Evolutionary conservation across 1,140 invertebrate species (phyloP).

Genomic region (Pissodes strobi): DNA sequence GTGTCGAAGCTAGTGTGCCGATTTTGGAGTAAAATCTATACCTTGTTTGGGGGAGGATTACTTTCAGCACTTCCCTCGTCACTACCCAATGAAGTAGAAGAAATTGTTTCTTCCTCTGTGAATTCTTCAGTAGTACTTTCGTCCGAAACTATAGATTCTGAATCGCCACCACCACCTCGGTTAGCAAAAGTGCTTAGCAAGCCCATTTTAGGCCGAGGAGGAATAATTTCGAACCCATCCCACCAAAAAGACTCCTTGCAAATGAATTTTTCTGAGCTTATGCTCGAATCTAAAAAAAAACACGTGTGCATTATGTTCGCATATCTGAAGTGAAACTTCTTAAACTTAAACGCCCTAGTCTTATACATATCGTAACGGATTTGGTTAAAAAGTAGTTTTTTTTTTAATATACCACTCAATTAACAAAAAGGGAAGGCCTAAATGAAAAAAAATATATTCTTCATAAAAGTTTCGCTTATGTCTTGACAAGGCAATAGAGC

Average conservation of each 20-base stretch:
- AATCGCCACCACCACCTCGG: slow-evolving; percentile 10
- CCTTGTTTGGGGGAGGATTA: slow-evolving; percentile 35
- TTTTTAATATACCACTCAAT: too few relatives aligned
- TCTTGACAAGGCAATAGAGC: too few relatives aligned
- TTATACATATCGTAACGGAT: too few relatives aligned
- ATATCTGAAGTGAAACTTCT: too few relatives aligned
- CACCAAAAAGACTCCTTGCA: slow-evolving; percentile 67
- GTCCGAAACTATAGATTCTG: slow-evolving; percentile 25
- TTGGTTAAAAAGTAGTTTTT: too few relatives aligned
- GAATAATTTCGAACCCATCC: slow-evolving; percentile 69
- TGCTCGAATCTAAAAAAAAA: neutral
- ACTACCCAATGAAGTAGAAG: slow-evolving; percentile 34
- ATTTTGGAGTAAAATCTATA: slow-evolving; percentile 4
- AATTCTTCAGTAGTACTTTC: slow-evolving; percentile 40
- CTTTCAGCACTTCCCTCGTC: slow-evolving; percentile 41
- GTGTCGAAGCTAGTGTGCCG: too few relatives aligned
- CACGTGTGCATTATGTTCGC: too few relatives aligned
- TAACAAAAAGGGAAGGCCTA: too few relatives aligned
- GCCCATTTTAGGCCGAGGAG: slow-evolving; percentile 64
- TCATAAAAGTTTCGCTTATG: too few relatives aligned
- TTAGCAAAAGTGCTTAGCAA: slow-evolving; percentile 60
- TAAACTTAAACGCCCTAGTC: too few relatives aligned
- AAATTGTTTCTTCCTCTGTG: slow-evolving; percentile 39
- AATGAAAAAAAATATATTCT: too few relatives aligned
- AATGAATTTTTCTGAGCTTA: slow-evolving; percentile 39